Evolutionary conservation across 2,113 vertebrate species (phyloP).

Genomic region (Lepus timidus): DNA sequence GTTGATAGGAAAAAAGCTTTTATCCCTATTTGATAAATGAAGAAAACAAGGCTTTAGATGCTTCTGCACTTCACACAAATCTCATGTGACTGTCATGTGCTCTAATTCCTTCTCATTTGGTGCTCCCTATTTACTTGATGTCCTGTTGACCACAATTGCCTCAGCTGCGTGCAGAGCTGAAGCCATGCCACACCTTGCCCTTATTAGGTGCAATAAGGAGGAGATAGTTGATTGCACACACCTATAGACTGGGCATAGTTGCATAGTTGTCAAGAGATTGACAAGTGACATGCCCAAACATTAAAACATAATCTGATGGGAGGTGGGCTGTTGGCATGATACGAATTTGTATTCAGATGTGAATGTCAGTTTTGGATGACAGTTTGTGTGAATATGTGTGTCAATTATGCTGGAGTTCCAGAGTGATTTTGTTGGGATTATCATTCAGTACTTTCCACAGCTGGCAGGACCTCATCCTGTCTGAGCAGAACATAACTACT

Average conservation of each 20-base stretch:
- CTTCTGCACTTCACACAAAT: background rate
- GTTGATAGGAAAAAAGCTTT: background rate
- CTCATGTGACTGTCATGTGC: background rate
- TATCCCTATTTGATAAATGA: background rate
- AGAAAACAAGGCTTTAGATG: background rate
- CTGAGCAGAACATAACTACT: background rate
- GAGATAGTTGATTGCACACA: background rate
- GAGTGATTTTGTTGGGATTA: background rate
- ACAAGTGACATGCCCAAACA: slow-evolving; percentile 34
- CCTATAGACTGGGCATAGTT: background rate
- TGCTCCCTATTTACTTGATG: background rate
- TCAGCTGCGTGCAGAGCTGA: background rate
- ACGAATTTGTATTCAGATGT: slow-evolving; percentile 22
- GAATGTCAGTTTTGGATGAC: slow-evolving; percentile 48
- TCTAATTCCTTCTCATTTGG: background rate
- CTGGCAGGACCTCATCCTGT: background rate
- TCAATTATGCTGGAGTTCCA: slow-evolving; percentile 26
- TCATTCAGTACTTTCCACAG: background rate
- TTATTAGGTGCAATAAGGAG: background rate
- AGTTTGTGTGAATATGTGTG: slow-evolving; percentile 21
- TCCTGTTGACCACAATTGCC: background rate
- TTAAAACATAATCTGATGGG: background rate
- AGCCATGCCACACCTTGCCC: background rate
- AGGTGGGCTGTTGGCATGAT: background rate
- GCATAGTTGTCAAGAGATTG: background rate